Evolutionary conservation across 2,113 vertebrate species (phyloP).

Genomic region (Muntiacus muntjak): DNA sequence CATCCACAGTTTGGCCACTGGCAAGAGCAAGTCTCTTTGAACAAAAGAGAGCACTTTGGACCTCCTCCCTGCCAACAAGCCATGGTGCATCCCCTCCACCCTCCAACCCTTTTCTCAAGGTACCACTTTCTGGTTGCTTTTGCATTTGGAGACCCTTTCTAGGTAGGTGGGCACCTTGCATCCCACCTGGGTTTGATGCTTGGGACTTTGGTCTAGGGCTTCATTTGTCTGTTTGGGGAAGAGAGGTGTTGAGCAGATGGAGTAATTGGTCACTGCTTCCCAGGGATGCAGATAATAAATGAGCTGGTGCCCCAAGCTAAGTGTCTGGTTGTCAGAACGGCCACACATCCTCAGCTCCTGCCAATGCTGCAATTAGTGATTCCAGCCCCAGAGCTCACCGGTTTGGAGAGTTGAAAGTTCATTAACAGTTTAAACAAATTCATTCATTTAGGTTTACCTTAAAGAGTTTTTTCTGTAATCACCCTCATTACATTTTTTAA

Average conservation of each 20-base stretch:
- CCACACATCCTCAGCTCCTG: not conserved
- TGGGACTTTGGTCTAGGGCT: not conserved
- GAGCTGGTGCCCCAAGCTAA: not conserved
- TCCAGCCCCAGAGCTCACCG: not conserved
- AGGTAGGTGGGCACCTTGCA: fast-evolving
- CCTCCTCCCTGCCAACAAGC: too few species aligned
- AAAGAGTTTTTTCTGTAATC: constrained; percentile 40
- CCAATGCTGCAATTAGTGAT: not conserved
- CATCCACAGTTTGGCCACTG: fast-evolving
- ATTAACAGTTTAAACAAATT: constrained; percentile 57
- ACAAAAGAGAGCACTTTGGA: not conserved
- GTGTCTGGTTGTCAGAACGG: fast-evolving
- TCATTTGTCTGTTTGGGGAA: not conserved
- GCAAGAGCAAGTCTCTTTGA: not conserved
- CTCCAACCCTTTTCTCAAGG: fast-evolving
- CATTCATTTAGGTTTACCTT: constrained; percentile 33
- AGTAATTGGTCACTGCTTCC: constrained; percentile 35
- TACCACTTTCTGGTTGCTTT: not conserved
- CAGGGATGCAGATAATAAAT: not conserved
- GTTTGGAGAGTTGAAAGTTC: constrained; percentile 15
- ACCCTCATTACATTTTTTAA: constrained; percentile 40
- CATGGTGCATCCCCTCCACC: fast-evolving
- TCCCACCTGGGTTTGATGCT: not conserved
- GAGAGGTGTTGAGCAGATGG: constrained; percentile 23
- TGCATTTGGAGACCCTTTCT: not conserved